Base-by-base conservation (phyloP, 2,888 invertebrate species). In the Autographa pulchrina region DNA sequence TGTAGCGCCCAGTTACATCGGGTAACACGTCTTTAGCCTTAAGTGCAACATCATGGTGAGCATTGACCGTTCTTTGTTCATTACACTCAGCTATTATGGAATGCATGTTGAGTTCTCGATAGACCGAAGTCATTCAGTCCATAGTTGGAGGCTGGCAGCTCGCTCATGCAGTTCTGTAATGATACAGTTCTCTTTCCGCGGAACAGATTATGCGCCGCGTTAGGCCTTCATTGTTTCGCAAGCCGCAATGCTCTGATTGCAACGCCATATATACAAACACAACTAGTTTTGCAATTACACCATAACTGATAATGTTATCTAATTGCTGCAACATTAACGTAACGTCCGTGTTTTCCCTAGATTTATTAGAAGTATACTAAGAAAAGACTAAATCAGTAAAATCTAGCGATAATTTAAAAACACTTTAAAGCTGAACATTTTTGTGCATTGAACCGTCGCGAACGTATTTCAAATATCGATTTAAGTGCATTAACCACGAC, bases 201-300 rank as follows among this genome's bases (percentile, higher is more conserved):
- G 89, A 93, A 92, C 93, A 90, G 92, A 92, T 93, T 92, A 92
- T 90, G 86, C 89, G 89, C 88, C 68, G 75, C 74, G 78, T 66
- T 88, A 89, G 88, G 89, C 91, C 91, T 90, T 91, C 91, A 91
- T 92, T 92, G 92, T 94, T 92, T 94, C 90, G 91, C 94, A 94
- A 95, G 84, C 75, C 86, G 93, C 92, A 93, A 92, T 94, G 94
- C 94, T 94, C 94, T 93, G 94, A 94, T 94, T 94, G 91, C 92
- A 94, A 91, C 85, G 89, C 91, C 92, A 92, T 91, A 87, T 87
- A 88, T 85, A 89, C 87, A 86, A 84, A 86, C 86, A 81, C 83
- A 78, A 85, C 83, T 85, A 80, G 83, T 91, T 89, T 90, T 87
- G 91, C 87, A 90, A 90, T 87, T 87, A 87, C 88, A 90, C 91